phyloP scores from a whole-genome alignment of 2,888 invertebrate genomes.

The Xestia rhomboidea region DNA sequence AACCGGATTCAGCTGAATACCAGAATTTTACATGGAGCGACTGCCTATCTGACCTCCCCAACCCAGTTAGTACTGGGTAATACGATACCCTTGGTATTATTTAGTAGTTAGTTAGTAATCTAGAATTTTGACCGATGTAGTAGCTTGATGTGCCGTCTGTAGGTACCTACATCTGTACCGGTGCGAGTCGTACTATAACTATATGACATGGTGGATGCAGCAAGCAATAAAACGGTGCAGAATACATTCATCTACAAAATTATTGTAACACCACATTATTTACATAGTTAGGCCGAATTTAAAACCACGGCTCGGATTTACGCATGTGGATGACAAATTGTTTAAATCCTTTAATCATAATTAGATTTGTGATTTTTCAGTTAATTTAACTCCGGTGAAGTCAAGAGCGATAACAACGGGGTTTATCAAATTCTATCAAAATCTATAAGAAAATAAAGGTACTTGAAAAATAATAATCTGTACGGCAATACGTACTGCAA shows the following conservation, averaged over 20 bases:
- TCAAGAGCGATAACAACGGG: conserved; percentile 22
- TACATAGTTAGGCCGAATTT: background rate
- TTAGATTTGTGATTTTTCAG: conserved; percentile 50
- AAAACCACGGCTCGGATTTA: conserved; percentile 1
- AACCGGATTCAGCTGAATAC: background rate
- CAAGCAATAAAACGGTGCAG: no score
- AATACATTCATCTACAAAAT: background rate
- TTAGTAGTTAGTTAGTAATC: no score
- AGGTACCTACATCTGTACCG: no score
- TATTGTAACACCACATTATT: background rate
- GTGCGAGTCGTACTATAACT: background rate
- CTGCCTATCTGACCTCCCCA: background rate
- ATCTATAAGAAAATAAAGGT: background rate
- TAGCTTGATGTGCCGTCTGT: no score
- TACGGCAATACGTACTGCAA: background rate
- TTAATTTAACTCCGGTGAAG: conserved; percentile 31
- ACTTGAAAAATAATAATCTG: background rate
- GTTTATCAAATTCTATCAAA: conserved; percentile 15
- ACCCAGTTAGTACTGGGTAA: background rate
- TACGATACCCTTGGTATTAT: no score
- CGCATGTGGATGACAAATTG: conserved; percentile 29
- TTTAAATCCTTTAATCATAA: conserved; percentile 41
- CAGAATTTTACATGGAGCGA: background rate
- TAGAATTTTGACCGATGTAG: no score
- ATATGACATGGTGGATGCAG: no score